Percentiles rank a stretch among this genome's conserved stretches.
phyloP scores from a whole-genome alignment of 1,140 invertebrate genomes.

The Drosophila tsacasi region DNA sequence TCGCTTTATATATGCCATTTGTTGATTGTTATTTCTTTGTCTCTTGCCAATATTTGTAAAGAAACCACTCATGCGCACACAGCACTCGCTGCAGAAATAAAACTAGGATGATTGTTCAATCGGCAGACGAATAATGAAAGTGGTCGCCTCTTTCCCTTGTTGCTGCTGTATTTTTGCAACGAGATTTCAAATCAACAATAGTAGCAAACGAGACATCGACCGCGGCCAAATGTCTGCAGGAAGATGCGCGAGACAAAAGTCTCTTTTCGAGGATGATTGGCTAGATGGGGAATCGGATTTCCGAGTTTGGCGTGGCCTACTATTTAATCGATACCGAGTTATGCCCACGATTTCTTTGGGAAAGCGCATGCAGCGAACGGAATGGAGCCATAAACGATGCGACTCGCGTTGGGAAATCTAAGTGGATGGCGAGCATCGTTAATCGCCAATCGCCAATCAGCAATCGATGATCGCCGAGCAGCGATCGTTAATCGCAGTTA shows the following conservation, averaged over 20 bases:
- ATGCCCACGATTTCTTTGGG: conserved; percentile 29
- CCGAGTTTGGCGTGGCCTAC: conserved; percentile 23
- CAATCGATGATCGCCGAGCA: background rate
- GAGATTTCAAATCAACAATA: conserved; percentile 59
- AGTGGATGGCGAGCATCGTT: conserved; percentile 14
- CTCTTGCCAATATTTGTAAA: conserved; percentile 41
- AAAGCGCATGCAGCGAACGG: background rate
- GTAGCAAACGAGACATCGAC: conserved; percentile 3
- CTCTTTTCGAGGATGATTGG: conserved; percentile 13
- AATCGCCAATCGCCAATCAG: conserved; percentile 14
- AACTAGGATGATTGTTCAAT: conserved; percentile 58
- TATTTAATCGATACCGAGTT: conserved; percentile 22
- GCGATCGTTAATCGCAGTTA: conserved; percentile 29
- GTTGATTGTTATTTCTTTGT: conserved; percentile 12
- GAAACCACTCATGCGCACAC: conserved; percentile 12
- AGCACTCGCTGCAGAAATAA: background rate
- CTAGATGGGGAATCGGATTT: background rate
- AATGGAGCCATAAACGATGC: conserved; percentile 4
- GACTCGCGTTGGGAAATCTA: conserved; percentile 10
- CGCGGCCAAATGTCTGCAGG: conserved; percentile 6
- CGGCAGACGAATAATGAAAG: conserved; percentile 65
- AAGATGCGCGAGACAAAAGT: conserved; percentile 15
- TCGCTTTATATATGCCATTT: conserved; percentile 6
- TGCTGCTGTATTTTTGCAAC: conserved; percentile 21
- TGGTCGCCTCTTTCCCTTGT: conserved; percentile 18